phyloP scores from a whole-genome alignment of 2,797 vertebrate genomes.

The Sardinella longiceps region DNA sequence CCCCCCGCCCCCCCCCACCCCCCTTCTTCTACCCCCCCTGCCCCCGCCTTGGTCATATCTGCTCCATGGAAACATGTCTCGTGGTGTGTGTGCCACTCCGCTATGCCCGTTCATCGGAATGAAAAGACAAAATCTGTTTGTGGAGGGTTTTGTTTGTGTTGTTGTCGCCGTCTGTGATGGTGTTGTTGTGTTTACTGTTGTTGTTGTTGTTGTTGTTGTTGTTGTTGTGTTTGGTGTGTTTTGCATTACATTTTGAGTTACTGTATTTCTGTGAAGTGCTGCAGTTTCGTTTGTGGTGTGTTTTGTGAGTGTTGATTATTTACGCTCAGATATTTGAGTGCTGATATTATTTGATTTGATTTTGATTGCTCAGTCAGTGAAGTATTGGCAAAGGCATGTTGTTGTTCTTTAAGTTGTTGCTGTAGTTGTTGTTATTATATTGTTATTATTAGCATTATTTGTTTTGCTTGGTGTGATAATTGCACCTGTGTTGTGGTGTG shows the following conservation, averaged over 20 bases:
- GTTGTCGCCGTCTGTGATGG: too few species aligned
- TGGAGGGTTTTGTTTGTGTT: constrained; percentile 45
- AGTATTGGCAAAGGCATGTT: constrained; percentile 14
- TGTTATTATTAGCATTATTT: constrained; percentile 26
- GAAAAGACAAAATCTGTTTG: constrained; percentile 47
- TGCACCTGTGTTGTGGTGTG: constrained; percentile 12
- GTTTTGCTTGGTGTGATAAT: background rate
- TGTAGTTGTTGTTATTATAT: constrained; percentile 27
- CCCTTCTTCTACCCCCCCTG: background rate
- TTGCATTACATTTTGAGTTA: background rate
- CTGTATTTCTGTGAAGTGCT: background rate
- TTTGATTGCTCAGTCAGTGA: background rate
- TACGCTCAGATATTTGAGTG: background rate
- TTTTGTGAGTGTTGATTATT: background rate
- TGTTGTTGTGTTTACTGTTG: background rate
- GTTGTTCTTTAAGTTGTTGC: background rate
- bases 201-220: background rate
- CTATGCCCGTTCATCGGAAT: constrained; percentile 47
- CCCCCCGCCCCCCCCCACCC: background rate
- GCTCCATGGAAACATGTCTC: constrained; percentile 55
- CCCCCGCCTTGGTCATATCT: background rate
- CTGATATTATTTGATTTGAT: background rate
- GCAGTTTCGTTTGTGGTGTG: background rate
- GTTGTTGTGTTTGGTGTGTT: constrained; percentile 23
- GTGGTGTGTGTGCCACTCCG: constrained; percentile 53